Base-by-base conservation (phyloP, 1,140 invertebrate species). In the Babylonia areolata region DNA sequence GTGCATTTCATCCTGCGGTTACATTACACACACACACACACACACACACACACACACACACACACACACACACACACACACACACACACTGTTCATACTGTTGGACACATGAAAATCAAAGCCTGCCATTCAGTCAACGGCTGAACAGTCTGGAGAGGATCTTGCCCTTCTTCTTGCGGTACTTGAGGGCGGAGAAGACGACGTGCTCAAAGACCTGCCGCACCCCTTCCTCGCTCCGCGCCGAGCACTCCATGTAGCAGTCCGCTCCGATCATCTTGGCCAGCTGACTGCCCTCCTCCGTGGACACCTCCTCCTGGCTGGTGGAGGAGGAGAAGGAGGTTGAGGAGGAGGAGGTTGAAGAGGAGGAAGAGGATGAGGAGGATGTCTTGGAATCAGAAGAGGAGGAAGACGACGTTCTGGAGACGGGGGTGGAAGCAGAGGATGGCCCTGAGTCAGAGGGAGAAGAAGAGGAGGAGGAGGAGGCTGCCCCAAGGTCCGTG, bases 191-290 rank as follows among this genome's bases (percentile, higher is more conserved):
- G 86, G 96, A 96, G 88, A 97, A 95, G 86, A 98, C 97, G 84
- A 97, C 97, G 88, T 96, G 95, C 93, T 98, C 97, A 91, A 98
- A 98, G 12, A 98, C 97, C 91, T 98, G 97, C 95, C 99, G 98
- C 77, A 98, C 95, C 92, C 98, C 97, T 91, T 96, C 96, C 93
- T 99, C 98, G 39, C 97, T 98, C 88, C 97, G 96, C 6, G 97
- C 97, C 1, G 97, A 98, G 85, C 97, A 98, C 93, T 99, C 98
- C 35, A 98, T 95, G 92, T 98, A 99, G 87, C 96, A 96, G 17
- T 99, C 98, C 2, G 97, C 97, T 87, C 97, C 97, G 86, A 93
- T 91, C 35, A 85, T 37, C 77, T 90, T 90, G 33, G 97, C 97
- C 90, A 98, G 93, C 87, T 96, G 95, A 91, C 95, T 95, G 64